A percentile compares a stretch with the other conserved stretches of the same genome.
Evolutionary conservation across 2,888 invertebrate species (phyloP).

Genomic region (Nebria brevicollis): DNA sequence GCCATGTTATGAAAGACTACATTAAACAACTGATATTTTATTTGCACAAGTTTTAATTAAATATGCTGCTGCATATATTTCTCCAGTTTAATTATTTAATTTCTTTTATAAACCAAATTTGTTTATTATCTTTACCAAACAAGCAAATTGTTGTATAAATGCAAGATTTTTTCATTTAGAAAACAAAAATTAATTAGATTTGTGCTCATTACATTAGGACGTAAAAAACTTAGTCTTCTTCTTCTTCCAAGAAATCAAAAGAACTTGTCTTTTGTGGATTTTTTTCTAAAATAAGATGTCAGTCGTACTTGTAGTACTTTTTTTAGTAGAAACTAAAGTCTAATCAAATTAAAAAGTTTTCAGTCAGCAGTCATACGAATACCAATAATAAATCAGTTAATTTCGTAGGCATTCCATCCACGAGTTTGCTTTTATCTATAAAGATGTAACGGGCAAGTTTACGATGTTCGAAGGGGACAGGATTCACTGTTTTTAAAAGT

Average conservation of each 20-base stretch:
- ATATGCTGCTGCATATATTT: no score
- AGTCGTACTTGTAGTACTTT: background rate
- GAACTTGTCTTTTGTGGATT: no score
- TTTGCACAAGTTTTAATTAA: no score
- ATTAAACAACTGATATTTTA: no score
- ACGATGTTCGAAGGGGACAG: background rate
- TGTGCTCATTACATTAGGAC: slow-evolving; percentile 12
- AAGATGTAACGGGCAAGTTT: slow-evolving; percentile 15
- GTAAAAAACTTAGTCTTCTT: no score
- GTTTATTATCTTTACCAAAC: no score
- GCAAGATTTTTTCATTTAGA: background rate
- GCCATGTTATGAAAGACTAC: no score
- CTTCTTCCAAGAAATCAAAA: no score
- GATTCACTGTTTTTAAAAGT: slow-evolving; percentile 29
- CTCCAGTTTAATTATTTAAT: no score
- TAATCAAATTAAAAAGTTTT: slow-evolving; percentile 37
- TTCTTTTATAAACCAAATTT: no score
- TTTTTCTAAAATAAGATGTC: slow-evolving; percentile 35
- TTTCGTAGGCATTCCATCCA: slow-evolving; percentile 30
- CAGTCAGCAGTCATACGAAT: slow-evolving; percentile 30
- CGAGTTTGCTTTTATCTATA: slow-evolving; percentile 32
- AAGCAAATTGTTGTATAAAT: no score
- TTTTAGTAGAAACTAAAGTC: background rate
- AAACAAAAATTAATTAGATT: slow-evolving; percentile 25
- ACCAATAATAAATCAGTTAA: slow-evolving; percentile 44